phyloP scores from a whole-genome alignment of 53 echinoderm and acorn worm species.

The Paracentrotus lividus region DNA sequence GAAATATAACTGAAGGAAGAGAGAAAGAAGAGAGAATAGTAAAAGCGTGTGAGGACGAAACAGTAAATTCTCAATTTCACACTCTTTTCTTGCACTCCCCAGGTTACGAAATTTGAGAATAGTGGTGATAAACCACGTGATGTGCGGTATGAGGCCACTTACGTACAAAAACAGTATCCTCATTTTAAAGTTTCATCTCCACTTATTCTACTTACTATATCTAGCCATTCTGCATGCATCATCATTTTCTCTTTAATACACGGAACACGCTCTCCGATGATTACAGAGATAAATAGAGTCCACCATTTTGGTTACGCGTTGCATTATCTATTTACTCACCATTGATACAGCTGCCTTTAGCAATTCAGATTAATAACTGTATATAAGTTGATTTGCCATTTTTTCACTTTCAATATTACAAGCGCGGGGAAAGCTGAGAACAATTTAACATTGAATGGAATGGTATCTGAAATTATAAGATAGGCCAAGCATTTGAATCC shows the following conservation, averaged over 20 bases:
- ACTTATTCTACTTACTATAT: not conserved
- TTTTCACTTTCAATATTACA: conserved; percentile 11
- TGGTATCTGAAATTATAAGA: conserved; percentile 40
- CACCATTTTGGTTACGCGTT: conserved; percentile 10
- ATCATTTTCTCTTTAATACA: not conserved
- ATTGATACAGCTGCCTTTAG: conserved; percentile 55
- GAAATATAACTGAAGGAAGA: too few species aligned
- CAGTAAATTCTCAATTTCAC: not conserved
- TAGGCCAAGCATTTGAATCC: conserved; percentile 29
- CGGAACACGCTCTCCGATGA: not conserved
- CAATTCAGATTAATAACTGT: conserved; percentile 13
- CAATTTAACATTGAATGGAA: conserved; percentile 43
- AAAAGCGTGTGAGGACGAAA: not conserved
- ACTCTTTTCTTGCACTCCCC: conserved; percentile 11
- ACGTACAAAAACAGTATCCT: not conserved
- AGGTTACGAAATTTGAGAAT: conserved; percentile 25
- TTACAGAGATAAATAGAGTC: not conserved
- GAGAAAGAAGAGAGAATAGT: not conserved
- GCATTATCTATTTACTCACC: conserved; percentile 32
- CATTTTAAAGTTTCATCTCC: not conserved
- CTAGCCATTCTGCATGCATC: not conserved
- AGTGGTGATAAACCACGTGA: conserved; percentile 40
- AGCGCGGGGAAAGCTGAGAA: conserved; percentile 20
- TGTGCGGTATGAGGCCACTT: not conserved
- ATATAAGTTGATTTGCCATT: conserved; percentile 9